phyloP scores from a whole-genome alignment of 2,888 invertebrate genomes.

The Cancer borealis region DNA sequence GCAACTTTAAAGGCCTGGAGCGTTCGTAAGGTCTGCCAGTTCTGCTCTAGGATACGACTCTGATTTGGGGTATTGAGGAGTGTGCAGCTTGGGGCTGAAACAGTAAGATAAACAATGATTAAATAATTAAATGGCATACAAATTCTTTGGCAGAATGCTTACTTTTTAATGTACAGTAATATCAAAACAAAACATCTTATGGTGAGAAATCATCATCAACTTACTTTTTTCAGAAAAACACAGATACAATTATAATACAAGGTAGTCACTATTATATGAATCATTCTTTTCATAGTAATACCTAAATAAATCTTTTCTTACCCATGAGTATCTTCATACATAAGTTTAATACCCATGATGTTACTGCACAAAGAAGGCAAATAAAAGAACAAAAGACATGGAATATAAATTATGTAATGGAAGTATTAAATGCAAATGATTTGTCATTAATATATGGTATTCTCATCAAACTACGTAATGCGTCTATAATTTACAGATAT shows the following conservation, averaged over 20 bases:
- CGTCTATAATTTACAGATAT: too few species aligned
- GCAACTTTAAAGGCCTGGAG: conserved; percentile 52
- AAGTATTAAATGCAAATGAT: background rate
- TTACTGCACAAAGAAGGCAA: background rate
- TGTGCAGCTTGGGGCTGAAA: conserved; percentile 51
- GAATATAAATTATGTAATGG: background rate
- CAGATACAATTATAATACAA: background rate
- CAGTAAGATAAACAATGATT: background rate
- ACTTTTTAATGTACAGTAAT: too few species aligned
- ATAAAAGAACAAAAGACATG: background rate
- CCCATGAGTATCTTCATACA: background rate
- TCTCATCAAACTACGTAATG: too few species aligned
- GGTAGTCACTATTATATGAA: background rate
- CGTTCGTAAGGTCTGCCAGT: conserved; percentile 38
- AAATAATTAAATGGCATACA: background rate
- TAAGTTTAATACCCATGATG: background rate
- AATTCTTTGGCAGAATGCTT: background rate
- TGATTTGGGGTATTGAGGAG: conserved; percentile 49
- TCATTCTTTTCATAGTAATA: background rate
- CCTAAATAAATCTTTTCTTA: background rate
- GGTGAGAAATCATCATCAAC: background rate
- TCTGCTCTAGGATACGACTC: conserved; percentile 48
- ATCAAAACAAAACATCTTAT: background rate
- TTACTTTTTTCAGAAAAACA: background rate
- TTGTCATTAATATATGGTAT: background rate